Evolutionary conservation across 2,797 vertebrate species (phyloP).

Genomic region (Epinephelus awoara): DNA sequence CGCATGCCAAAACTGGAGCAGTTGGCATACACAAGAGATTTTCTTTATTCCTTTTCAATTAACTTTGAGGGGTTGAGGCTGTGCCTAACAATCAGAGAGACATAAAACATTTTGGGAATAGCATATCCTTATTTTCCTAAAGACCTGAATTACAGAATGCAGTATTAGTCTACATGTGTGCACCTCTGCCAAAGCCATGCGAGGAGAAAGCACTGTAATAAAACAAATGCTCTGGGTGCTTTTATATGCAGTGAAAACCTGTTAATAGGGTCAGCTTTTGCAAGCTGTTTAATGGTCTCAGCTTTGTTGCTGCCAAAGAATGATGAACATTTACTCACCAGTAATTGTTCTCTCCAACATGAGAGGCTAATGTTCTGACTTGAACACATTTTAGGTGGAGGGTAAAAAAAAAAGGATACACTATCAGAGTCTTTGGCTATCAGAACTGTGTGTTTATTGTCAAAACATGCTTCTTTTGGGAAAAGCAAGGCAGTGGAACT

Average conservation of each 20-base stretch:
- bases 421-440: slow-evolving; percentile 2
- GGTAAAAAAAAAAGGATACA: slow-evolving; percentile 1
- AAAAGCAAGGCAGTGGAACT: slow-evolving; percentile 6
- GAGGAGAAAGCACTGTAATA: slow-evolving; percentile 31
- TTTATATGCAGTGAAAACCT: slow-evolving; percentile 46
- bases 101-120: slow-evolving; percentile 44
- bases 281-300: slow-evolving; percentile 49
- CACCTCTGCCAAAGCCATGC: slow-evolving; percentile 35
- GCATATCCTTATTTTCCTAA: slow-evolving; percentile 57
- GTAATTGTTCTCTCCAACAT: slow-evolving; percentile 61
- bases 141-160: slow-evolving; percentile 42
- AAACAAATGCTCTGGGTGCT: slow-evolving; percentile 52
- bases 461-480: slow-evolving; percentile 20
- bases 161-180: slow-evolving; percentile 37
- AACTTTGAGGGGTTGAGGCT: slow-evolving; percentile 46
- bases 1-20: slow-evolving; percentile 55
- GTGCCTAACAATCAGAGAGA: slow-evolving; percentile 38
- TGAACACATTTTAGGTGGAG: slow-evolving; percentile 21
- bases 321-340: slow-evolving; percentile 50
- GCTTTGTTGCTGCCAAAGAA: slow-evolving; percentile 57
- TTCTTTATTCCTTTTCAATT: slow-evolving; percentile 71
- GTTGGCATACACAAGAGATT: slow-evolving; percentile 63
- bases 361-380: slow-evolving; percentile 38
- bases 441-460: slow-evolving; percentile 4
- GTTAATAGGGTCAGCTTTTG: slow-evolving; percentile 47